Evolutionary conservation across 2,888 invertebrate genomes (phyloP).

Genomic region (Papilio elwesi): DNA sequence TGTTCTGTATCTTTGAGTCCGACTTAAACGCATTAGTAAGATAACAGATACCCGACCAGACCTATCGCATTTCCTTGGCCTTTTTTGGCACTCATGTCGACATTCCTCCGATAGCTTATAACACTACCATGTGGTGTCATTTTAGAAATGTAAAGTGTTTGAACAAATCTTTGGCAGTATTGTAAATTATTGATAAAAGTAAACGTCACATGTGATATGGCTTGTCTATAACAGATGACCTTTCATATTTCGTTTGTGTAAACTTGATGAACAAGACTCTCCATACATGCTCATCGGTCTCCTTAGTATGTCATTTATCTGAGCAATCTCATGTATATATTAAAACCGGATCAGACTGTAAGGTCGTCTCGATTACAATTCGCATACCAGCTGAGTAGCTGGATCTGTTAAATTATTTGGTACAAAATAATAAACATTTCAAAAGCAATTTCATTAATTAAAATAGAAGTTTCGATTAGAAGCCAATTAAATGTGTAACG

Average conservation of each 20-base stretch:
- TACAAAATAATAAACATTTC: constrained; percentile 18
- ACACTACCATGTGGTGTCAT: not conserved
- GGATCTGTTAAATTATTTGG: not conserved
- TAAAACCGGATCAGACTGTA: no score
- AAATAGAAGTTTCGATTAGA: constrained; percentile 35
- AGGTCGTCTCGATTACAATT: no score
- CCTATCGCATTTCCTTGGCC: constrained; percentile 14
- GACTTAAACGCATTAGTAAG: constrained; percentile 35
- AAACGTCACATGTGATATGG: not conserved
- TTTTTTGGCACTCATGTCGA: constrained; percentile 22
- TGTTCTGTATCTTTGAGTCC: constrained; percentile 28
- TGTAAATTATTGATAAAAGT: constrained; percentile 8
- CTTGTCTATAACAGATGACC: not conserved
- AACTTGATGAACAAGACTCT: no score
- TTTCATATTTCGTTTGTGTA: not conserved
- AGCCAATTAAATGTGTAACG: constrained; percentile 33
- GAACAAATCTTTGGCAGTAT: not conserved
- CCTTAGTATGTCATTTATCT: no score
- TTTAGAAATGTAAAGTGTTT: constrained; percentile 2
- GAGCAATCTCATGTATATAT: no score
- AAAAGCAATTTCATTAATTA: constrained; percentile 24
- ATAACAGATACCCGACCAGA: constrained; percentile 28
- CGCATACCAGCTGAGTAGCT: not conserved
- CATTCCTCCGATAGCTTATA: constrained; percentile 13
- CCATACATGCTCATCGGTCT: no score